Evolutionary conservation across 2,797 vertebrate species (phyloP).

Genomic region (Pangasius macronema): DNA sequence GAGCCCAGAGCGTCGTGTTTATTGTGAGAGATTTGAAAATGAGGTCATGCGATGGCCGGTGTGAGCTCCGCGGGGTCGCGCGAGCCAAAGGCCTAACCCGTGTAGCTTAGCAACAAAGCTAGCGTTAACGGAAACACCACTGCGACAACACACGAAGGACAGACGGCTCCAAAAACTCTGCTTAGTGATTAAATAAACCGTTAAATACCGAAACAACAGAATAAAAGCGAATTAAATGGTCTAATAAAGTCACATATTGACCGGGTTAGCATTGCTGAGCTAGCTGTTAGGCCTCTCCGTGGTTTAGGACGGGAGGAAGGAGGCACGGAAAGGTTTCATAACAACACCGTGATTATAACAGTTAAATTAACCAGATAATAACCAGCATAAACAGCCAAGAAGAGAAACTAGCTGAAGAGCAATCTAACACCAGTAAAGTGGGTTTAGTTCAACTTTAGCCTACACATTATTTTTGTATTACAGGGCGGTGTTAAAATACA

Average conservation of each 20-base stretch:
- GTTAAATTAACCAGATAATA: not conserved
- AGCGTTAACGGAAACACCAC: slow-evolving; percentile 1
- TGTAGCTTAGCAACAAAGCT: slow-evolving; percentile 22
- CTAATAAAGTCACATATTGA: not conserved
- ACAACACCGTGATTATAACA: slow-evolving; percentile 58
- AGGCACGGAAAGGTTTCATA: slow-evolving; percentile 61
- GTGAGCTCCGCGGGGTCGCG: slow-evolving; percentile 31
- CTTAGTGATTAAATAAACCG: not conserved
- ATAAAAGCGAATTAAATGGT: not conserved
- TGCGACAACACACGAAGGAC: not conserved
- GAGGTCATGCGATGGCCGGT: slow-evolving; percentile 73
- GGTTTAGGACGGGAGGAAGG: slow-evolving; percentile 67
- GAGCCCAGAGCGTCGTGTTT: not conserved
- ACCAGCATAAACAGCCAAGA: no score
- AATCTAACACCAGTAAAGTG: not conserved
- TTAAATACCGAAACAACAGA: not conserved
- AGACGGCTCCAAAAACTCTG: not conserved
- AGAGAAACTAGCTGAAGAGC: not conserved
- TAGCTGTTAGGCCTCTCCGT: slow-evolving; percentile 59
- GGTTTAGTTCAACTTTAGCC: not conserved
- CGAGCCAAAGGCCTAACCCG: slow-evolving; percentile 21
- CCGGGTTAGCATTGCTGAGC: slow-evolving; percentile 11
- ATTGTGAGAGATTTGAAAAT: slow-evolving; percentile 62
- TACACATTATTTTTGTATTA: not conserved
- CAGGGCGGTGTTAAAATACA: not conserved